Evolutionary conservation across 2,113 vertebrate genomes (phyloP).

Genomic region (Australoheros scitulus): DNA sequence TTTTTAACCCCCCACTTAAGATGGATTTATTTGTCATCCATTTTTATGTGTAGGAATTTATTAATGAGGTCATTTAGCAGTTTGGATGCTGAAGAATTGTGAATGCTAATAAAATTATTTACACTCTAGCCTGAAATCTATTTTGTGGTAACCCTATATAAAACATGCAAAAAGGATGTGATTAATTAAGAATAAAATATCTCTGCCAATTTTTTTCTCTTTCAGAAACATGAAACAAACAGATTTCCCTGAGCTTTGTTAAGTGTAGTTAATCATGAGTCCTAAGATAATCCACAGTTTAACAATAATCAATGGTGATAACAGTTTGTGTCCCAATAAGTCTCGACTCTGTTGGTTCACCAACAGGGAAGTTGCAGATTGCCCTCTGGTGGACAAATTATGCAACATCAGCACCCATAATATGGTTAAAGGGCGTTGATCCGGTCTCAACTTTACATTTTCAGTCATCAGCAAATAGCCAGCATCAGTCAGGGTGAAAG

Average conservation of each 20-base stretch:
- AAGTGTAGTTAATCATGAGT: neutral
- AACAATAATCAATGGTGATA: too few relatives aligned
- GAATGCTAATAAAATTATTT: conserved; percentile 98
- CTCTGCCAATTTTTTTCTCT: neutral
- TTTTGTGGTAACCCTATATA: too few relatives aligned
- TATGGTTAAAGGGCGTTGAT: neutral
- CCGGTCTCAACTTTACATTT: neutral
- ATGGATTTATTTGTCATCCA: conserved; percentile 64
- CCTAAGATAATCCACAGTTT: neutral
- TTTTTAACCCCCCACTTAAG: conserved; percentile 49
- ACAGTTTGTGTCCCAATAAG: too few relatives aligned
- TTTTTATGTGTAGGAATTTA: conserved; percentile 75
- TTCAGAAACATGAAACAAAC: neutral
- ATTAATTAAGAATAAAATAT: too few relatives aligned
- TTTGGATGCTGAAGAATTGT: conserved; percentile 85
- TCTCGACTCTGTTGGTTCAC: neutral
- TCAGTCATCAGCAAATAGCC: too few relatives aligned
- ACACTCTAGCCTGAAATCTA: conserved; percentile 69
- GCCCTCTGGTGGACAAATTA: neutral
- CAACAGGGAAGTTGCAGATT: neutral
- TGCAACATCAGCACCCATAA: neutral
- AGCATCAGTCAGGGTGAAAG: neutral
- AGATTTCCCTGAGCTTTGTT: neutral
- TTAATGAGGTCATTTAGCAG: conserved; percentile 80
- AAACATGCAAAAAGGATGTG: too few relatives aligned